phyloP scores from a whole-genome alignment of 2,797 vertebrate genomes.

The Ataeniobius toweri region DNA sequence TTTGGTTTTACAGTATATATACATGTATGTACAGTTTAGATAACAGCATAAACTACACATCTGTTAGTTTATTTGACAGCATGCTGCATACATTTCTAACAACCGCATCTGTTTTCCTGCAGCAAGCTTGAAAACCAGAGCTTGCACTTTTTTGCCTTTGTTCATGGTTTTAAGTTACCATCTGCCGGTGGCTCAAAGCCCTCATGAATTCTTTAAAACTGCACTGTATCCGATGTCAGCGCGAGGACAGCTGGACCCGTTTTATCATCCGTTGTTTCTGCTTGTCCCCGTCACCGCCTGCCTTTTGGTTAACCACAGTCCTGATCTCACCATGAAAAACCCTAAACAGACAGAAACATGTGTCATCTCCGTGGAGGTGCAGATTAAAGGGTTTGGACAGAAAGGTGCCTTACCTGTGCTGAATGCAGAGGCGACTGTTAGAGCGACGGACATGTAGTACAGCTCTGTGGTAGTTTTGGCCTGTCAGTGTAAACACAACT shows the following conservation, averaged over 20 bases:
- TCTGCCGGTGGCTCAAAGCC: constrained; percentile 53
- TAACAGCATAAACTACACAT: constrained; percentile 11
- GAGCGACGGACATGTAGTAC: constrained; percentile 75
- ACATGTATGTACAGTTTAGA: neutral
- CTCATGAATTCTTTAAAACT: constrained; percentile 75
- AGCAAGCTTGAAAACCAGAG: constrained; percentile 32
- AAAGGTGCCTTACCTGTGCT: constrained; percentile 72
- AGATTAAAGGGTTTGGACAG: neutral
- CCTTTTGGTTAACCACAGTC: constrained; percentile 66
- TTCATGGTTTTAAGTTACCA: constrained; percentile 60
- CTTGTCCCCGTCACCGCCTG: constrained; percentile 35
- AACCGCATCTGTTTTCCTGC: constrained; percentile 31
- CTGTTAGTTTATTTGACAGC: constrained; percentile 1
- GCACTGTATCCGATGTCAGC: constrained; percentile 48
- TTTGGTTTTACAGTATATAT: neutral
- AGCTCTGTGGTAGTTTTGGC: constrained; percentile 80
- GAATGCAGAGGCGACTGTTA: constrained; percentile 67
- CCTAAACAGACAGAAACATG: constrained; percentile 62
- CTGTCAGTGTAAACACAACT: constrained; percentile 52
- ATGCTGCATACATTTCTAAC: constrained; percentile 3
- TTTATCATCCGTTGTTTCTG: constrained; percentile 59
- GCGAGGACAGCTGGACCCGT: constrained; percentile 57
- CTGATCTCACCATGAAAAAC: constrained; percentile 73
- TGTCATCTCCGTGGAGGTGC: constrained; percentile 22
- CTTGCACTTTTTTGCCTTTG: constrained; percentile 23